Conservation (phyloP, 2,113 vertebrate species). For the Cyprinodon tularosa region DNA sequence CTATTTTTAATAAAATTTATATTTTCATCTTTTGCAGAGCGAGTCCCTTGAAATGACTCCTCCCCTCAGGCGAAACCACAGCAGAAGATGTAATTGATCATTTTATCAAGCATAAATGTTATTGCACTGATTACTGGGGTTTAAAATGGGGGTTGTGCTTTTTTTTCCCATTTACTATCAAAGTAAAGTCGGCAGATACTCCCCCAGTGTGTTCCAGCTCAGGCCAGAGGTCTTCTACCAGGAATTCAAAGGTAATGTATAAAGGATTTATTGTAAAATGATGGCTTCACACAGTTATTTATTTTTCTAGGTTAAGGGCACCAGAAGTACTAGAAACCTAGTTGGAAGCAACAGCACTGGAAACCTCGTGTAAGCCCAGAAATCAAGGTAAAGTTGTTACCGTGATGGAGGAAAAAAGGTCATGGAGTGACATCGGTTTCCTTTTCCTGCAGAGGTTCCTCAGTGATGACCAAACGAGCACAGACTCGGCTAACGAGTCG, state of each 20-base stretch:
- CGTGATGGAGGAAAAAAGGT: neutral
- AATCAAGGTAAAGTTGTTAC: neutral
- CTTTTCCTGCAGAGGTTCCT: slow-evolving; percentile 1
- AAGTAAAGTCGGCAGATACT: slow-evolving; percentile 40
- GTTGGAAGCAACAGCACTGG: slow-evolving; percentile 54
- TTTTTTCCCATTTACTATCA: fast-evolving
- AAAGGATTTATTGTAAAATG: neutral
- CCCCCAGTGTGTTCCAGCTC: neutral
- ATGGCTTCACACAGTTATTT: neutral
- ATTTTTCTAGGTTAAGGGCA: slow-evolving; percentile 34
- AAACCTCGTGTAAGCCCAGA: slow-evolving; percentile 34
- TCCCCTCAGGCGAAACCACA: slow-evolving; percentile 51
- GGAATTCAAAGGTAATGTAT: slow-evolving; percentile 29
- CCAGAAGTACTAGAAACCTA: slow-evolving; percentile 16
- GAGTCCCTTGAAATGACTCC: slow-evolving; percentile 59
- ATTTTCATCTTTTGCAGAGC: slow-evolving; percentile 43
- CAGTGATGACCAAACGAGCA: slow-evolving; percentile 13
- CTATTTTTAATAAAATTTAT: neutral
- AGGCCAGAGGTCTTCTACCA: slow-evolving; percentile 22
- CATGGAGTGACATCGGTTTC: neutral
- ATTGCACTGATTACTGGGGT: neutral
- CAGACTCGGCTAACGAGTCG: slow-evolving; percentile 16
- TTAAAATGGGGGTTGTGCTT: neutral
- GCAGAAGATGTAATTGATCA: slow-evolving; percentile 59
- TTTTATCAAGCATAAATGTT: neutral